phyloP scores from a whole-genome alignment of 2,888 invertebrate species.

The Polyommatus icarus region DNA sequence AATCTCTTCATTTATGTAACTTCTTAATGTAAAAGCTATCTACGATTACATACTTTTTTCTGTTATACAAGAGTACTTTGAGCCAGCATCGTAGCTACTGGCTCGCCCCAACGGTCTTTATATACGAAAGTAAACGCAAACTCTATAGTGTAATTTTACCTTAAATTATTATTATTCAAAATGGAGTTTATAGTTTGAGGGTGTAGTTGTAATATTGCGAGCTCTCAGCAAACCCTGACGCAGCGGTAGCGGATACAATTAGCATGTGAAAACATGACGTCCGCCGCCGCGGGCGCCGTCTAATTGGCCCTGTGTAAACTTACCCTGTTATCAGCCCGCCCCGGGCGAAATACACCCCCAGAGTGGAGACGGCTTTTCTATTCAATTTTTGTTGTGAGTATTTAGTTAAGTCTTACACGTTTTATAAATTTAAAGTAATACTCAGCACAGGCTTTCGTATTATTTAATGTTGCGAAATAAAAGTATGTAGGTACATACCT shows the following conservation, averaged over 20 bases:
- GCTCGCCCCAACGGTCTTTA: too few species aligned
- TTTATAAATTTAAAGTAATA: not conserved
- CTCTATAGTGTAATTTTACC: not conserved
- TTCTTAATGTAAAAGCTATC: too few species aligned
- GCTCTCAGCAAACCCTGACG: constrained; percentile 34
- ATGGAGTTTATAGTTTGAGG: constrained; percentile 6
- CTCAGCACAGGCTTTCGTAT: too few species aligned
- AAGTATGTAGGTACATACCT: too few species aligned
- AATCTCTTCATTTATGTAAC: too few species aligned
- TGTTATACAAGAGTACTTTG: too few species aligned
- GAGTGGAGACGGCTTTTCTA: constrained; percentile 42
- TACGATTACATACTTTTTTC: not conserved
- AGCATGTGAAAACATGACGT: constrained; percentile 63
- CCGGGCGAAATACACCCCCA: constrained; percentile 46
- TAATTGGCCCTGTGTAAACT: constrained; percentile 79
- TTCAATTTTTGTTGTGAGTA: not conserved
- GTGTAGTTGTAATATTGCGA: constrained; percentile 8
- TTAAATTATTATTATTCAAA: constrained; percentile 4
- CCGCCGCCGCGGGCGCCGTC: constrained; percentile 59
- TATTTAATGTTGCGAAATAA: too few species aligned
- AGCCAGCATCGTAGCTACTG: too few species aligned
- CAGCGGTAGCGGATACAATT: constrained; percentile 54
- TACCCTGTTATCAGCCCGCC: constrained; percentile 71
- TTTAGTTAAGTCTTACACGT: not conserved
- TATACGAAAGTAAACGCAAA: not conserved